A percentile compares a stretch with the other conserved stretches of the same genome.
These are phyloP conservation scores for Ibidorhyncha struthersii DNA, from an alignment of 2,113 vertebrate species.

Conservation along the genomic window DNA sequence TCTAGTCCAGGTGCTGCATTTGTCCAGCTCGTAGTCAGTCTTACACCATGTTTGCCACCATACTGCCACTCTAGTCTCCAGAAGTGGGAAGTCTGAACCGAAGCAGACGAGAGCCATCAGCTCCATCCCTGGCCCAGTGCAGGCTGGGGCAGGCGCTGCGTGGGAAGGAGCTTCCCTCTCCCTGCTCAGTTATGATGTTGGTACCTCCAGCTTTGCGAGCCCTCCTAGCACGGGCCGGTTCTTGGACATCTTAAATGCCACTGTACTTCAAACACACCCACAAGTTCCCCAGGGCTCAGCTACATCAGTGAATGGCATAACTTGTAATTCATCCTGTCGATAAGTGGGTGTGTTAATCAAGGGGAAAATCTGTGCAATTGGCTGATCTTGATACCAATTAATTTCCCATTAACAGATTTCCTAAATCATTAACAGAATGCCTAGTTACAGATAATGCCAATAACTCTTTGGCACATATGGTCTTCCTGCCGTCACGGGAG, in stretches of 20 bases:
- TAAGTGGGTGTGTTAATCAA: conserved; percentile 52
- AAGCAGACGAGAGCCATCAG: not conserved
- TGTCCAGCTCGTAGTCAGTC: not conserved
- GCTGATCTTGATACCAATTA: conserved; percentile 51
- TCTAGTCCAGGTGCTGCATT: not conserved
- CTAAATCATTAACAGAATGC: conserved; percentile 45
- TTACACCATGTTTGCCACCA: fast-evolving
- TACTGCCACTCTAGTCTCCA: not conserved
- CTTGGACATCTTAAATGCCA: not conserved
- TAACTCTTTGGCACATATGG: not conserved
- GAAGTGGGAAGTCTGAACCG: not conserved
- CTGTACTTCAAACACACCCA: fast-evolving
- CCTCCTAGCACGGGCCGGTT: fast-evolving
- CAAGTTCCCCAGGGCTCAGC: not conserved
- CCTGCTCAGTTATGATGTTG: not conserved
- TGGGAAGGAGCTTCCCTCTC: not conserved
- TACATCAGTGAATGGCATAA: not conserved
- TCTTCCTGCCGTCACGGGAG: not conserved
- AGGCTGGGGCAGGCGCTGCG: not conserved
- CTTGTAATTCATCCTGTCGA: conserved; percentile 29
- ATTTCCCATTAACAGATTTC: conserved; percentile 59
- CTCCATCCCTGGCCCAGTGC: not conserved
- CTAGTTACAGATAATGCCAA: conserved; percentile 9
- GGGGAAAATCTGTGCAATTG: conserved; percentile 54
- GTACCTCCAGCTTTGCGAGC: not conserved